phyloP scores from a whole-genome alignment of 2,113 vertebrate species.

The Brachypodius melanocephalos region DNA sequence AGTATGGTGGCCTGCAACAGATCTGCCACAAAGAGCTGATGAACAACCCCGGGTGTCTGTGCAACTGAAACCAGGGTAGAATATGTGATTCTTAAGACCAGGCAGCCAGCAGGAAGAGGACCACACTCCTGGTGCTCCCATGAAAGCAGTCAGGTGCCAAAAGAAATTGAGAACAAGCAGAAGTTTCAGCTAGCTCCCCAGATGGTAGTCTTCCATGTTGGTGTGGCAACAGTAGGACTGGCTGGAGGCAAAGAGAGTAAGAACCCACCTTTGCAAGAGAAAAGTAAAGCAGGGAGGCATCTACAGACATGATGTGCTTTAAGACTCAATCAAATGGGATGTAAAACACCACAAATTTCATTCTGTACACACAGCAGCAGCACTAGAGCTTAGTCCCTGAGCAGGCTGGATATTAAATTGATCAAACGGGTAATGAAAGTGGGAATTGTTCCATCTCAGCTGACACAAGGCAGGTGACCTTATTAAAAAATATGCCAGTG shows the following conservation, averaged over 20 bases:
- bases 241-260: not conserved
- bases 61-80: not conserved
- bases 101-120: not conserved
- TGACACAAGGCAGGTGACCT: slow-evolving; percentile 66
- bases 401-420: slow-evolving; percentile 65
- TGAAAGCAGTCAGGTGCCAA: not conserved
- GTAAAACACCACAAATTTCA: slow-evolving; percentile 1
- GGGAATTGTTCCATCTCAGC: slow-evolving; percentile 63
- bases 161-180: not conserved
- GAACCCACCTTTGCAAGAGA: not conserved
- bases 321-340: not conserved
- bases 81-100: rapidly evolving
- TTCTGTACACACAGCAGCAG: slow-evolving; percentile 12
- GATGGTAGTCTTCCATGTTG: not conserved
- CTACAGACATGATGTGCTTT: not conserved
- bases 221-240: not conserved
- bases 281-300: not conserved
- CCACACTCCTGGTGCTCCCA: not conserved
- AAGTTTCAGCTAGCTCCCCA: not conserved
- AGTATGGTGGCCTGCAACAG: not conserved
- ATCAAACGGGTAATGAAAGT: slow-evolving; percentile 68
- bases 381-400: slow-evolving; percentile 8
- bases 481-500: slow-evolving; percentile 70
- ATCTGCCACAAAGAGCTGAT: not conserved
- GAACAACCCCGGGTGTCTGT: rapidly evolving